phyloP scores from a whole-genome alignment of 1,140 invertebrate species.

The Cyclargus thomasi region DNA sequence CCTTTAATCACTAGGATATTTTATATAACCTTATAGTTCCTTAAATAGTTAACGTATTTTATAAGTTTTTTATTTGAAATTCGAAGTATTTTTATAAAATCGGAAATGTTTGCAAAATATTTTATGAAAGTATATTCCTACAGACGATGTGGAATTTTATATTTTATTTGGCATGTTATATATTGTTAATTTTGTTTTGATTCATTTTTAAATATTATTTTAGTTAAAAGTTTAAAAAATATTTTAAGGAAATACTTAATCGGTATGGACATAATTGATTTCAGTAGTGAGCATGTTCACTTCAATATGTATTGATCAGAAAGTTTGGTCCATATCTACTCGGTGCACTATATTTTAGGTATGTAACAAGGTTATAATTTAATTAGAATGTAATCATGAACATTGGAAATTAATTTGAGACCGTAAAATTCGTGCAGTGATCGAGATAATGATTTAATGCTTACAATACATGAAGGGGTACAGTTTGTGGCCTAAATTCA shows the following conservation, averaged over 20 bases:
- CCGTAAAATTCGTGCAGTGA: constrained; percentile 49
- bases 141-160: background rate
- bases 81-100: constrained; percentile 13
- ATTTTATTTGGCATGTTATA: constrained; percentile 12
- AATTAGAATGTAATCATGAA: constrained; percentile 20
- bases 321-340: constrained; percentile 40
- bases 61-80: constrained; percentile 15
- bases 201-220: constrained; percentile 11
- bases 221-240: constrained; percentile 10
- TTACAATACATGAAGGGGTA: constrained; percentile 43
- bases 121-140: constrained; percentile 6
- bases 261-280: constrained; percentile 1
- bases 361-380: constrained; percentile 39
- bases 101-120: constrained; percentile 9
- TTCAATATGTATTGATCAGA: background rate
- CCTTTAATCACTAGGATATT: constrained; percentile 5
- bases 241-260: background rate
- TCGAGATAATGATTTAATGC: constrained; percentile 50
- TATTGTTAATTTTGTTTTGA: constrained; percentile 4
- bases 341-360: constrained; percentile 45
- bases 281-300: background rate
- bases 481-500: constrained; percentile 20
- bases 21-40: constrained; percentile 16
- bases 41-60: constrained; percentile 14
- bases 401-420: constrained; percentile 44